phyloP scores from a whole-genome alignment of 2,113 vertebrate genomes.

The Mesoclemmys tuberculata region DNA sequence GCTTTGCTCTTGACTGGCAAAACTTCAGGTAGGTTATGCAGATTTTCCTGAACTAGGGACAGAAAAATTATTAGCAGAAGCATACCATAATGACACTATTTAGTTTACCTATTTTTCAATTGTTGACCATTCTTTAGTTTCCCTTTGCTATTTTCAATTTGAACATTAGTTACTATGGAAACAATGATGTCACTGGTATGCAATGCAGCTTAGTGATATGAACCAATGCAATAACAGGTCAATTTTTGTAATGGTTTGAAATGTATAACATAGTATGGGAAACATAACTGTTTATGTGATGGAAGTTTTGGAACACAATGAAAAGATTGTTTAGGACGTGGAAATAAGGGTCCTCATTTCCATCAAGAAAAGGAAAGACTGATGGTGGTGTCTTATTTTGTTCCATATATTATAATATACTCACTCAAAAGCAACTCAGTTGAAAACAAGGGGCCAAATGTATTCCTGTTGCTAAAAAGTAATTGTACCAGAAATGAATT shows the following conservation, averaged over 20 bases:
- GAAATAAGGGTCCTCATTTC: background rate
- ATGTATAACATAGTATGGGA: background rate
- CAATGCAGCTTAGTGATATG: background rate
- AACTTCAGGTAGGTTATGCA: background rate
- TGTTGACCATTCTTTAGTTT: background rate
- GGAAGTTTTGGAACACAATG: background rate
- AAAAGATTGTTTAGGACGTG: background rate
- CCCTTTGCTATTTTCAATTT: background rate
- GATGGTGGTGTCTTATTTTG: background rate
- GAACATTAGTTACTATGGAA: background rate
- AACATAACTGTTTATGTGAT: background rate
- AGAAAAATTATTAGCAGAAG: background rate
- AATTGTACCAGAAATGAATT: background rate
- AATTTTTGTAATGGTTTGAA: background rate
- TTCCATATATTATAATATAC: background rate
- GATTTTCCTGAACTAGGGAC: background rate
- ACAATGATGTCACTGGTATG: background rate
- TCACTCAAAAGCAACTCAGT: background rate
- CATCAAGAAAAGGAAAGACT: background rate
- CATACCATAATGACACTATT: background rate
- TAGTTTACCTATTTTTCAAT: background rate
- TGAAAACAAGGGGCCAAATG: fast-evolving
- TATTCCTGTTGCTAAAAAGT: background rate
- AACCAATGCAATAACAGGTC: background rate
- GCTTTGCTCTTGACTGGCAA: background rate